Percentiles rank a stretch among this genome's conserved stretches.
These are phyloP conservation scores for Pristionchus japonicus DNA, from an alignment of 2,888 invertebrate species.

Conservation along the genomic window DNA sequence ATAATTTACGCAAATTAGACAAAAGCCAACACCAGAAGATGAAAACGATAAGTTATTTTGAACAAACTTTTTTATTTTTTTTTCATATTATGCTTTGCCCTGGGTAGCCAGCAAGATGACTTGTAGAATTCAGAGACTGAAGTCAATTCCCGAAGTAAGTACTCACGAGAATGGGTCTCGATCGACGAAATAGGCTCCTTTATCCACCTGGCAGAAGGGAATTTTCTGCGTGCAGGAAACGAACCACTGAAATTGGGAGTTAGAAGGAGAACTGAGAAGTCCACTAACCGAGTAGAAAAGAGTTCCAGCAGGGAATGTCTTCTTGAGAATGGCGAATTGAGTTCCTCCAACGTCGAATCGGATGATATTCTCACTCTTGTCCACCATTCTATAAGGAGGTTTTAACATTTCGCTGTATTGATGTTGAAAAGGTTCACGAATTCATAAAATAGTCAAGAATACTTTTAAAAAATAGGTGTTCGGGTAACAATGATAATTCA, in stretches of 20 bases:
- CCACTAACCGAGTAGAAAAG: slow-evolving; percentile 56
- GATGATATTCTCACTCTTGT: slow-evolving; percentile 53
- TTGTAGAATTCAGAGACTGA: not conserved
- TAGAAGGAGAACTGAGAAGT: not conserved
- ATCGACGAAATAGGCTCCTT: slow-evolving; percentile 72
- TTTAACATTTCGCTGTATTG: not conserved
- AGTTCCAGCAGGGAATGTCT: slow-evolving; percentile 56
- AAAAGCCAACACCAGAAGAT: too few species aligned
- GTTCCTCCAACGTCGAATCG: slow-evolving; percentile 73
- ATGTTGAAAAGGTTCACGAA: not conserved
- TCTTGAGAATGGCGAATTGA: slow-evolving; percentile 55
- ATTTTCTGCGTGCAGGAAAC: slow-evolving; percentile 62
- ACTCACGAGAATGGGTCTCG: slow-evolving; percentile 68
- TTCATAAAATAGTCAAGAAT: not conserved
- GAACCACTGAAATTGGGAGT: slow-evolving; percentile 65
- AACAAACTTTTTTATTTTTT: too few species aligned
- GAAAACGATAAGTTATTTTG: too few species aligned
- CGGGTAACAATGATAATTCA: not conserved
- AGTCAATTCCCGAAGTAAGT: not conserved
- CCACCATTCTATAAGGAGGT: not conserved
- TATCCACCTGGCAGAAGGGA: slow-evolving; percentile 64
- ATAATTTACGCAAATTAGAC: too few species aligned
- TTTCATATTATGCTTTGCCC: too few species aligned
- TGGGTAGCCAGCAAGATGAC: too few species aligned
- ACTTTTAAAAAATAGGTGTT: too few species aligned